Base-by-base conservation (phyloP, 2,888 invertebrate genomes). In the Drosophila aldrichi region DNA sequence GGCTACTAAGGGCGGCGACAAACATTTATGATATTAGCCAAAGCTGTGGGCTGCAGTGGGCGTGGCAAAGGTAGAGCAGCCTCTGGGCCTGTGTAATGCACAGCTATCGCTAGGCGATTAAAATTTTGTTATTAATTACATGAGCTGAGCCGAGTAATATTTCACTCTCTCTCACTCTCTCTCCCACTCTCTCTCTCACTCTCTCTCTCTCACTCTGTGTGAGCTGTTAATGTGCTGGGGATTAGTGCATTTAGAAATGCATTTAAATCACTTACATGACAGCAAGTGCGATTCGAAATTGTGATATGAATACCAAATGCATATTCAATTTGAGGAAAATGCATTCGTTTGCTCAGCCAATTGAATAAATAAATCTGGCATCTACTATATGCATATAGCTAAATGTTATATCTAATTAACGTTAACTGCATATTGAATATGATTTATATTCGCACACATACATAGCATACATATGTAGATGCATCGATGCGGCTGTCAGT, bases 41-140 rank as follows among this genome's bases (percentile, higher is more conserved):
- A 9, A 3, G n/a, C n/a, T n/a, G n/a, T n/a, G n/a, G n/a, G n/a
- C n/a, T n/a, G n/a, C n/a, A n/a, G n/a, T n/a, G n/a, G n/a, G n/a
- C 18, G 48, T 38, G 61, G 54, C 18, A 5, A 3, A 43, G 29
- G n/a, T 9, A 10, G 51, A 12, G n/a, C n/a, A n/a, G n/a, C n/a
- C n/a, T n/a, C n/a, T n/a, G n/a, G 38, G 16, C 38, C 38, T 7
- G 7, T 38, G 60, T 72, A 70, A 75, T 69, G 64, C 72, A 58
- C 58, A 74, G 72, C 79, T 74, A 87, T 81, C 75, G 80, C 75
- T 74, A 69, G 70, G 69, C 81, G 88, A 89, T 85, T 85, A 87
- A 81, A 87, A 86, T 84, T 75, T 75, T 59, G 81, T 81, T 84
- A 86, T 86, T 86, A 86, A 86, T 86, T 86, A 84, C 74, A 87